Conservation (phyloP, 2,797 vertebrate genomes). For the Scarus forsteni region DNA sequence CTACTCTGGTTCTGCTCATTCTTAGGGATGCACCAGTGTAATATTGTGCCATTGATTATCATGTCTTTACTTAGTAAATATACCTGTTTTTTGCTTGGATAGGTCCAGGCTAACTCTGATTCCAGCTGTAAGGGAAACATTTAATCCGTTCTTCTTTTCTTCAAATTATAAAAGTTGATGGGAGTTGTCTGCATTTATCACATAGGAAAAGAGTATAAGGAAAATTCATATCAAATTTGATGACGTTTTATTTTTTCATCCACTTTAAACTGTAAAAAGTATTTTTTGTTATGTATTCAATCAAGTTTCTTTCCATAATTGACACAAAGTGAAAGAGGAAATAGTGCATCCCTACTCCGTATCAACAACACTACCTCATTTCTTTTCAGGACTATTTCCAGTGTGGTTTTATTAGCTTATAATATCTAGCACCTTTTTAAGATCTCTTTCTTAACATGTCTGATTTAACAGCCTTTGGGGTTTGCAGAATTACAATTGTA, state of each 20-base stretch:
- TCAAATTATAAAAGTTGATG: neutral
- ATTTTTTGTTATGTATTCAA: constrained; percentile 17
- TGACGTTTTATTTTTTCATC: neutral
- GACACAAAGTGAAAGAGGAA: constrained; percentile 24
- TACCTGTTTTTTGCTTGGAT: neutral
- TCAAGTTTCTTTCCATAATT: constrained; percentile 21
- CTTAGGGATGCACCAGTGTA: constrained; percentile 54
- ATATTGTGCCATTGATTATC: constrained; percentile 19
- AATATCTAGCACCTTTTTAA: constrained; percentile 65
- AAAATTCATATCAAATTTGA: constrained; percentile 3
- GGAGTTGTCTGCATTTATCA: constrained; percentile 2
- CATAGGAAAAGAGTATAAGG: constrained; percentile 5
- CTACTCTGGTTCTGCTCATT: constrained; percentile 49
- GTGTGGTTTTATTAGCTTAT: constrained; percentile 69
- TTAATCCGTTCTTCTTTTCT: neutral
- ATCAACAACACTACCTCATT: constrained; percentile 87
- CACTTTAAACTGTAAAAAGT: constrained; percentile 2
- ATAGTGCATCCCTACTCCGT: constrained; percentile 71
- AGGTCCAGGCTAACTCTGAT: neutral
- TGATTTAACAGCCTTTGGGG: constrained; percentile 64
- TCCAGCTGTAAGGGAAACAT: neutral
- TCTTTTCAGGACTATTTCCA: constrained; percentile 74
- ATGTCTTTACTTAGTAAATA: constrained; percentile 5
- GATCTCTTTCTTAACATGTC: constrained; percentile 59
- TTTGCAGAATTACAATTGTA: constrained; percentile 60